A percentile compares a stretch with the other conserved stretches of the same genome.
Conservation (phyloP, 2,888 invertebrate genomes). For the Pyrocoelia pectoralis region DNA sequence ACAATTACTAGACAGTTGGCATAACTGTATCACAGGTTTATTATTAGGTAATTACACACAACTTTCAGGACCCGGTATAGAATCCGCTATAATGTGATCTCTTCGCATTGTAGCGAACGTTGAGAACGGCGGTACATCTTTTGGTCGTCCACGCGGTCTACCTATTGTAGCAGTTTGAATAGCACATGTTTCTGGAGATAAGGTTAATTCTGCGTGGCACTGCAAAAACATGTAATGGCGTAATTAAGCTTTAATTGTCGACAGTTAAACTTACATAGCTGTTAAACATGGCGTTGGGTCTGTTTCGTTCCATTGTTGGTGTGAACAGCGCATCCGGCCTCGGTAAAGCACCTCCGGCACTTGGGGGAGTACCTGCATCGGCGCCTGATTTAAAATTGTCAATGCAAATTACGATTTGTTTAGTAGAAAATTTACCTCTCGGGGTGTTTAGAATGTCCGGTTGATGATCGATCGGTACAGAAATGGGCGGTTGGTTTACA, state of each 20-base stretch:
- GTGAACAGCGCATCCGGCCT: slow-evolving; percentile 57
- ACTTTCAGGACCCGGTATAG: slow-evolving; percentile 88
- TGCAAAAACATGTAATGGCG: slow-evolving; percentile 27
- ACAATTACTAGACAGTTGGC: slow-evolving; percentile 30
- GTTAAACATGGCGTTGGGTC: slow-evolving; percentile 47
- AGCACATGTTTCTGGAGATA: slow-evolving; percentile 48
- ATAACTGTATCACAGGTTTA: slow-evolving; percentile 35
- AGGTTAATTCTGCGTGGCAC: slow-evolving; percentile 43
- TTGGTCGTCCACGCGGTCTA: slow-evolving; percentile 52
- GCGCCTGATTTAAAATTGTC: slow-evolving; percentile 47
- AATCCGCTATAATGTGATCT: slow-evolving; percentile 83
- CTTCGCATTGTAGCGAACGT: slow-evolving; percentile 69
- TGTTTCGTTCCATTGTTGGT: slow-evolving; percentile 47
- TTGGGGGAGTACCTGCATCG: slow-evolving; percentile 51
- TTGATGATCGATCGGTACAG: slow-evolving; percentile 52
- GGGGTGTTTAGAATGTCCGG: slow-evolving; percentile 81
- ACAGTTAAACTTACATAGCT: slow-evolving; percentile 47
- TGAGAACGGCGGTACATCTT: slow-evolving; percentile 61
- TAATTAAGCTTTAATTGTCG: not conserved
- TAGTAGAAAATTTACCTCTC: slow-evolving; percentile 63
- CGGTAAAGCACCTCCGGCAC: slow-evolving; percentile 50
- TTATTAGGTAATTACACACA: slow-evolving; percentile 71
- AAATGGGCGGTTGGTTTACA: slow-evolving; percentile 45
- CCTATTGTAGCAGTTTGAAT: slow-evolving; percentile 52
- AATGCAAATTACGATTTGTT: not conserved